Evolutionary conservation across 2,113 vertebrate genomes (phyloP).

Genomic region (Oriolus oriolus): DNA sequence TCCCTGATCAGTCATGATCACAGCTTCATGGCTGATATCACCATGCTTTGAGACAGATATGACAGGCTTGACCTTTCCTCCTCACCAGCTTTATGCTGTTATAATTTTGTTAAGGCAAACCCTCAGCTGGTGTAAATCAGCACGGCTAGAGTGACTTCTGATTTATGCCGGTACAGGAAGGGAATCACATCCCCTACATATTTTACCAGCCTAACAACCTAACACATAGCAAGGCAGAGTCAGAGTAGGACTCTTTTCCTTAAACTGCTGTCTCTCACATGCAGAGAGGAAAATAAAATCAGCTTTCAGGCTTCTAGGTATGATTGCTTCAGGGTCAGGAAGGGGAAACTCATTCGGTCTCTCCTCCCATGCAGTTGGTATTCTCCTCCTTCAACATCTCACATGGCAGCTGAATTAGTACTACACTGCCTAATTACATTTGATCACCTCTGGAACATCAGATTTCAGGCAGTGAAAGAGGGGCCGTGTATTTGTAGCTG

Average conservation of each 20-base stretch:
- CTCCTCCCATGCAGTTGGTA: not conserved
- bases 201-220: conserved; percentile 39
- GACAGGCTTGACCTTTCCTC: conserved; percentile 7
- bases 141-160: not conserved
- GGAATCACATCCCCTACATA: conserved; percentile 24
- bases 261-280: not conserved
- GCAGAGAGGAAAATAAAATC: conserved; percentile 27
- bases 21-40: not conserved
- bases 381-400: not conserved
- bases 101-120: conserved; percentile 27
- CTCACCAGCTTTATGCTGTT: not conserved
- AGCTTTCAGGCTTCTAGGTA: not conserved
- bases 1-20: not conserved
- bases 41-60: not conserved
- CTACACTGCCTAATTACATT: not conserved
- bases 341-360: not conserved
- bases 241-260: not conserved
- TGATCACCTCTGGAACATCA: not conserved
- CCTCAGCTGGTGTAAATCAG: conserved; percentile 40
- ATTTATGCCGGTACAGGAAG: conserved; percentile 16
- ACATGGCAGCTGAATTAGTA: not conserved
- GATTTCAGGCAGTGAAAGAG: not conserved
- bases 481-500: not conserved
- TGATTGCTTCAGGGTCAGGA: conserved; percentile 1
- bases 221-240: not conserved